phyloP scores from a whole-genome alignment of 2,113 vertebrate species.

The Archilochus colubris region DNA sequence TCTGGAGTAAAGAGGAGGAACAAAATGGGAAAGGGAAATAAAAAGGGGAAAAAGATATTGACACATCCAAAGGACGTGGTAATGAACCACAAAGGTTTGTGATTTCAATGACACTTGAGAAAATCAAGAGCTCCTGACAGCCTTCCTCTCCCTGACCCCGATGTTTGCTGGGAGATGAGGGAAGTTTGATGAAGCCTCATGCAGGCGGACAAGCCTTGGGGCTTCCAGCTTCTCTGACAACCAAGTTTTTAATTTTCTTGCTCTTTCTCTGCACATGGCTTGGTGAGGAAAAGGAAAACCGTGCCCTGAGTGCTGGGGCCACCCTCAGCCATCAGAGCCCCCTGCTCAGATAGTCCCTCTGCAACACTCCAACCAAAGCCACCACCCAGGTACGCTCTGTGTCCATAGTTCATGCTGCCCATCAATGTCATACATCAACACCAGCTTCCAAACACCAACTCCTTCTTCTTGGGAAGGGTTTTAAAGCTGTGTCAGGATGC shows the following conservation, averaged over 20 bases:
- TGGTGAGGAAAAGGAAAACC: background rate
- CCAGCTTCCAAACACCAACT: background rate
- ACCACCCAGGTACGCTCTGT: background rate
- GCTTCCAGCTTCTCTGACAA: background rate
- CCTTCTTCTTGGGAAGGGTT: background rate
- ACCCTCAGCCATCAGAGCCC: background rate
- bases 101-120: background rate
- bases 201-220: background rate
- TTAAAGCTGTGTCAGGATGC: background rate
- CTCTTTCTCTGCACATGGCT: background rate
- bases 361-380: accelerated
- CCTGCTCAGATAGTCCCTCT: background rate
- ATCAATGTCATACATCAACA: accelerated
- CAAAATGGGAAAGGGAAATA: no score
- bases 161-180: accelerated
- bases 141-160: background rate
- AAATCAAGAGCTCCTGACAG: background rate
- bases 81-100: background rate
- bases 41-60: background rate
- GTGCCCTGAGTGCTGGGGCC: background rate
- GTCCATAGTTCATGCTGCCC: background rate
- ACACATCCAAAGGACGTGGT: background rate
- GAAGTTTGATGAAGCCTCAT: background rate
- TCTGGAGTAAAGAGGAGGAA: background rate
- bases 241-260: background rate